Percentiles rank a stretch among this genome's conserved stretches.
Conservation (phyloP, 2,797 vertebrate species). For the Liparis tanakae region DNA sequence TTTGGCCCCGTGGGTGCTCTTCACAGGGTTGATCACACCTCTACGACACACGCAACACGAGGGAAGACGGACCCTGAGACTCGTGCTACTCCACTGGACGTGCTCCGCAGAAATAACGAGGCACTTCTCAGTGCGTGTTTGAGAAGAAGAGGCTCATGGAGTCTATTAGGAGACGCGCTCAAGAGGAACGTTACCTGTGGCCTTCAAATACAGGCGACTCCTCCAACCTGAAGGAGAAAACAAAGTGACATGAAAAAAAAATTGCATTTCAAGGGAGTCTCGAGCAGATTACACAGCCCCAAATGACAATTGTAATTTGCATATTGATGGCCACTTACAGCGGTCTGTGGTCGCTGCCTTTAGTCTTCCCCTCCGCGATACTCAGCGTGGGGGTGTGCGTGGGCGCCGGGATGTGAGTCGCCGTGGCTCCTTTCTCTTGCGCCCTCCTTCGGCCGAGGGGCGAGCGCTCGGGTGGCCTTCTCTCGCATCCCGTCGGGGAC, state of each 20-base stretch:
- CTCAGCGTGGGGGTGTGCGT: constrained; percentile 17
- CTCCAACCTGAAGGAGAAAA: constrained; percentile 86
- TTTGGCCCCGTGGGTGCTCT: constrained; percentile 76
- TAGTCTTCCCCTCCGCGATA: constrained; percentile 54
- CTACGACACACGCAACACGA: constrained; percentile 64
- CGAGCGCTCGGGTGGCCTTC: constrained; percentile 88
- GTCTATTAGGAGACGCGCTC: neutral
- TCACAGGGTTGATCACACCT: constrained; percentile 93
- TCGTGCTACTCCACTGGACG: neutral
- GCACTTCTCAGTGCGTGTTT: neutral
- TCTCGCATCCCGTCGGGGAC: constrained; percentile 86
- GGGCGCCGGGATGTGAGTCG: constrained; percentile 82
- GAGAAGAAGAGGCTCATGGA: neutral
- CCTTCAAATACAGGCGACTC: constrained; percentile 89
- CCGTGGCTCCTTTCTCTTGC: constrained; percentile 82
- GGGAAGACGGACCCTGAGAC: neutral
- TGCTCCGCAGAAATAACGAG: neutral
- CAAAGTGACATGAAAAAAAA: constrained; percentile 58
- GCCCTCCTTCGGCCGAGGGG: constrained; percentile 87
- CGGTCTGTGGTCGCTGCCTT: constrained; percentile 61
- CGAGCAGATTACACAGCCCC: neutral
- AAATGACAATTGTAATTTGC: neutral
- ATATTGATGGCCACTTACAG: constrained; percentile 44
- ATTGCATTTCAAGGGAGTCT: neutral
- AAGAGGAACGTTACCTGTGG: constrained; percentile 83